phyloP scores from a whole-genome alignment of 2,888 invertebrate species.

The Alviniconcha strummeri region DNA sequence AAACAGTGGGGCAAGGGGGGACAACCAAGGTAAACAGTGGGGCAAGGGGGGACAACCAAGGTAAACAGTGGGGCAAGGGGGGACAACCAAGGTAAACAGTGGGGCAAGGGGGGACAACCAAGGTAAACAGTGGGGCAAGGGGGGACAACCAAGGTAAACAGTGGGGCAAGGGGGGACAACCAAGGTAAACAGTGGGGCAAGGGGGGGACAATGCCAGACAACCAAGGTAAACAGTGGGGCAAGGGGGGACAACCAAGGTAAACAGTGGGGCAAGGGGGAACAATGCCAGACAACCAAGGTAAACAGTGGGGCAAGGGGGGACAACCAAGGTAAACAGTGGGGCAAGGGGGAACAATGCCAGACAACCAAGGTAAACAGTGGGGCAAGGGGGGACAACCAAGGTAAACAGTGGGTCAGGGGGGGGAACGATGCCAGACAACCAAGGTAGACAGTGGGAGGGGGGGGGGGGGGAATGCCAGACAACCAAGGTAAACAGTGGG shows the following conservation, averaged over 20 bases:
- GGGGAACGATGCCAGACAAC: no score
- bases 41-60: constrained; percentile 62
- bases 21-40: constrained; percentile 58
- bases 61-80: no score
- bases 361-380: constrained; percentile 57
- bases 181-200: constrained; percentile 51
- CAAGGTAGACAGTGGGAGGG: constrained; percentile 51
- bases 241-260: constrained; percentile 63
- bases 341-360: no score
- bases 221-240: constrained; percentile 56
- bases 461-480: no score
- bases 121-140: constrained; percentile 52
- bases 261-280: no score
- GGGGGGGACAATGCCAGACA: no score
- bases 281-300: constrained; percentile 64
- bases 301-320: no score
- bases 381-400: no score
- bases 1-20: no score
- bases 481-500: constrained; percentile 56
- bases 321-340: constrained; percentile 58
- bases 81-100: constrained; percentile 57
- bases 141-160: constrained; percentile 58
- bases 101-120: no score
- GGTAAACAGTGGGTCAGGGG: no score
- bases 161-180: no score